These are phyloP conservation scores for Cinclus cinclus DNA, from an alignment of 2,113 vertebrate species.

Conservation along the genomic window DNA sequence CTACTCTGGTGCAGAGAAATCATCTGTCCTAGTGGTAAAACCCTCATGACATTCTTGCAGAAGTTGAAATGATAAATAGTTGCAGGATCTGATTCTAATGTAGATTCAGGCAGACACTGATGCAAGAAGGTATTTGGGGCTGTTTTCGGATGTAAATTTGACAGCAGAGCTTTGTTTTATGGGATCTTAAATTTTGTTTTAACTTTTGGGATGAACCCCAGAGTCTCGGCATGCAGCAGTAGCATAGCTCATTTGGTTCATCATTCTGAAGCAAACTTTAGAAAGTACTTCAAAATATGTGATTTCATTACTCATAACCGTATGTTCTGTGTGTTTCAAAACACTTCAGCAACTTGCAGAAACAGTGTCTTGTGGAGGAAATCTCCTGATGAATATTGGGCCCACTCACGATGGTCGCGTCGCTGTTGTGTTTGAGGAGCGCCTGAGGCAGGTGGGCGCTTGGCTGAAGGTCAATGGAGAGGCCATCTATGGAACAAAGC, in stretches of 20 bases:
- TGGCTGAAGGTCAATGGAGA: constrained; percentile 91
- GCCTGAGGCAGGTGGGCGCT: constrained; percentile 87
- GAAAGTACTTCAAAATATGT: not conserved
- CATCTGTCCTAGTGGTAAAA: not conserved
- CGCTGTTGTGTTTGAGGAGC: constrained; percentile 86
- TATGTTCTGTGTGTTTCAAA: constrained; percentile 5
- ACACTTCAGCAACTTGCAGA: constrained; percentile 80
- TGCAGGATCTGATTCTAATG: not conserved
- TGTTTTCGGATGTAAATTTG: not conserved
- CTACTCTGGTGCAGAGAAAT: not conserved
- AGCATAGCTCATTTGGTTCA: not conserved
- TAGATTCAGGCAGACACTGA: not conserved
- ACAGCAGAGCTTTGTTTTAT: not conserved
- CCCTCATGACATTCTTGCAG: not conserved
- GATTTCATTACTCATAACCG: not conserved
- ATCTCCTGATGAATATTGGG: constrained; percentile 92
- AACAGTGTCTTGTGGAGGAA: constrained; percentile 93
- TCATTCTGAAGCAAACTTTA: not conserved
- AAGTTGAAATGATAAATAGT: not conserved
- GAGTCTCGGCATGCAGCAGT: not conserved
- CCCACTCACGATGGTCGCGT: constrained; percentile 89
- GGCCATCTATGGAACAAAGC: constrained; percentile 85
- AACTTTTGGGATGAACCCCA: not conserved
- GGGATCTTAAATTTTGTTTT: not conserved
- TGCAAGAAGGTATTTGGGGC: not conserved